phyloP scores from a whole-genome alignment of 2,113 vertebrate species.

The Gulo gulo region DNA sequence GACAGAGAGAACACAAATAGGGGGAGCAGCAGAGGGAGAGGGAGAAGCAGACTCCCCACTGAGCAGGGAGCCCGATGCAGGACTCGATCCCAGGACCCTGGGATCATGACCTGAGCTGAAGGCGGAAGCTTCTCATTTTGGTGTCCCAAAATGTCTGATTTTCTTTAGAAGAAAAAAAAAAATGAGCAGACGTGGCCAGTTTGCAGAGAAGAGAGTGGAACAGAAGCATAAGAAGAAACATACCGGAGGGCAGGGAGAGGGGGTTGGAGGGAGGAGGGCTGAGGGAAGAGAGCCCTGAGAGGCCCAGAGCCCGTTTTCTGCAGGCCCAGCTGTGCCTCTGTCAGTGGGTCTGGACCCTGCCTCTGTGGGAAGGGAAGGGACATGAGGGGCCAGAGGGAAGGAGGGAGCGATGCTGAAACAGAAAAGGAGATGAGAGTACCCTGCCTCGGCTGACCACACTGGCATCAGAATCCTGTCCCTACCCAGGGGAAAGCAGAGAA shows the following conservation, averaged over 20 bases:
- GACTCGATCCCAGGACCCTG: neutral
- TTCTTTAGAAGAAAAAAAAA: neutral
- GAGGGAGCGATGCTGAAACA: neutral
- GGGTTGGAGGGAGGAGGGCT: accelerated
- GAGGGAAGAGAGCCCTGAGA: neutral
- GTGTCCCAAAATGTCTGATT: neutral
- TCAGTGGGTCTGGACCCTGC: accelerated
- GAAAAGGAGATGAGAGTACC: neutral
- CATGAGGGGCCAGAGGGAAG: accelerated
- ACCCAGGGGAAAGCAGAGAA: too few relatives aligned
- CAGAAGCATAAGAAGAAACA: neutral
- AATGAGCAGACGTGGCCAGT: neutral
- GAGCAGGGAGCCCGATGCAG: neutral
- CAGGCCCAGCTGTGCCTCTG: too few relatives aligned
- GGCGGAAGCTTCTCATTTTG: neutral
- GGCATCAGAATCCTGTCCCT: too few relatives aligned
- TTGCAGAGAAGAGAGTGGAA: neutral
- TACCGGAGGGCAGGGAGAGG: neutral
- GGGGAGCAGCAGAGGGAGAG: neutral
- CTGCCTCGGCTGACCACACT: neutral
- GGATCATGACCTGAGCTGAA: neutral
- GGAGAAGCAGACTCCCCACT: accelerated
- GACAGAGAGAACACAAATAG: neutral
- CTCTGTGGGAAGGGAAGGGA: neutral
- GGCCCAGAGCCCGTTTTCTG: neutral